Base-by-base conservation (phyloP, 2,888 invertebrate genomes). In the Drosophila yooni region DNA sequence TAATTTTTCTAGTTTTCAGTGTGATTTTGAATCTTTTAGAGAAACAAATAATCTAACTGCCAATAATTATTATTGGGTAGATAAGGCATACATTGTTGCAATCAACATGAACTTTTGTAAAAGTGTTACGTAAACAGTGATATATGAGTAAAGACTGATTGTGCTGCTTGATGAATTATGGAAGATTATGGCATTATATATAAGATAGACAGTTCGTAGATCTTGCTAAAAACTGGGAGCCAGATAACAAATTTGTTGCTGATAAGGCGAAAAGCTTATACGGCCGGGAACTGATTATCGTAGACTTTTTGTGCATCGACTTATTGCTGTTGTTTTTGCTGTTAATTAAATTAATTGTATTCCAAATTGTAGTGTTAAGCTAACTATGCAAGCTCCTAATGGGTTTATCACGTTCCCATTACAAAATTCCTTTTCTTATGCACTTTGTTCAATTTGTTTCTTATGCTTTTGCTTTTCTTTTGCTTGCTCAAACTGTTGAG, bases 221-320 rank as follows among this genome's bases (percentile, higher is more conserved):
- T 50, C 10, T 52, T 51, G 31, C 43, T 38, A 25, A 27, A 18
- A 48, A 40, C 18, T 51, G 3, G 18, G n/a, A 4, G 25, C 1
- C 10, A 48, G 67, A 56, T 34, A 25, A 51, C 68, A 68, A 73
- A 76, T 11, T 11, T 10, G 68, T 76, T 63, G 46, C 34, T 57
- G 80, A 79, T 81, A 82, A 71, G 61, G 15, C 31, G 15, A 8
- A 29, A 46, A 33, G 57, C 36, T 63, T 27, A 82, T 77, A 77
- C 74, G 54, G 10, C 43, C 51, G 54, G 67, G 38, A 80, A 70
- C 51, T 18, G 74, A 46, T 80, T 65, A 72, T 62, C 51, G 31
- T 38, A 25, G 36, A 46, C 33, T 43, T 57, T 56, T 65, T 59
- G 21, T 2, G 43, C 29, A 18, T 34, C 29, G 27, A 11, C 57